Evolutionary conservation across 2,113 vertebrate species (phyloP).

Genomic region (Rallus limicola): DNA sequence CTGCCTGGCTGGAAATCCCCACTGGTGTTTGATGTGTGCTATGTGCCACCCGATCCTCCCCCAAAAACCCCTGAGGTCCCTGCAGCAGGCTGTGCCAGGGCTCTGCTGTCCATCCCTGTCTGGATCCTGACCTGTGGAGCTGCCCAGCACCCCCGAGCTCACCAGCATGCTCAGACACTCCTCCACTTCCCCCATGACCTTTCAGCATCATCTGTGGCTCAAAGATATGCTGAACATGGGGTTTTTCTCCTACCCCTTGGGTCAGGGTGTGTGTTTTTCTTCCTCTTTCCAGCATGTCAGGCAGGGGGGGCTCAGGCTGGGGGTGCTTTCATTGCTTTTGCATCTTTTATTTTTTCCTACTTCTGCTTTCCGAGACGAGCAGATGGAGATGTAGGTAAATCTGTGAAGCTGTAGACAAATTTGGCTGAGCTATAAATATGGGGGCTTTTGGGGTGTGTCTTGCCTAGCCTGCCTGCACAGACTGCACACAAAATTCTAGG

Average conservation of each 20-base stretch:
- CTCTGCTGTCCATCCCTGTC: background rate
- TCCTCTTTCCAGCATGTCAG: background rate
- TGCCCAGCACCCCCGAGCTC: background rate
- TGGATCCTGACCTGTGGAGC: no score
- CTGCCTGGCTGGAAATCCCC: background rate
- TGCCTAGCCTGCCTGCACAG: background rate
- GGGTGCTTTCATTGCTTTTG: background rate
- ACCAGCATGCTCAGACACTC: accelerated
- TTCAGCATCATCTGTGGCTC: background rate
- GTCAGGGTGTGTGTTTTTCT: background rate
- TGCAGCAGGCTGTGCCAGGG: background rate
- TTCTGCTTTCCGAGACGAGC: background rate
- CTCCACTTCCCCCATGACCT: background rate
- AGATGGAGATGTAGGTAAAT: background rate
- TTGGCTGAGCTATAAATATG: background rate
- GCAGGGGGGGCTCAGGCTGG: background rate
- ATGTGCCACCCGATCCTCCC: background rate
- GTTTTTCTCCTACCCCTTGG: background rate
- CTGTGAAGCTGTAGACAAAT: background rate
- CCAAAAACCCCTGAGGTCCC: accelerated
- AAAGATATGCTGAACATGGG: accelerated
- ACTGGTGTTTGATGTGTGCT: accelerated
- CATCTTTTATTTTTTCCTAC: background rate
- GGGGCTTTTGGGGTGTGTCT: accelerated
- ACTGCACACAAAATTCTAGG: background rate